These are phyloP conservation scores for Lordiphosa collinella DNA, from an alignment of 1,140 invertebrate species.

Conservation along the genomic window DNA sequence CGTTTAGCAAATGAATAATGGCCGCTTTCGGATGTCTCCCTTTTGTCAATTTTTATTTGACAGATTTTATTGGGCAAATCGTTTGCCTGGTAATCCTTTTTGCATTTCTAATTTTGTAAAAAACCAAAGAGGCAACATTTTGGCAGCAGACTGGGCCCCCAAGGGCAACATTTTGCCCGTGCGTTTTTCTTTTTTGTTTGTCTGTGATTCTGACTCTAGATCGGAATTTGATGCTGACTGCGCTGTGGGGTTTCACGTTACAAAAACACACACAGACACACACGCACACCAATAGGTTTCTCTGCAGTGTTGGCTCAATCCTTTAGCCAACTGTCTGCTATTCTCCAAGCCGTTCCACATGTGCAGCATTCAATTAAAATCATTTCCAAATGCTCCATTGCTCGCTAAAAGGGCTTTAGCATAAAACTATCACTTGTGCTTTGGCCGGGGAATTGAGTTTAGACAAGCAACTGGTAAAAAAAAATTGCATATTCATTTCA, in stretches of 20 bases:
- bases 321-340: background rate
- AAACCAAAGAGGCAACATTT: slow-evolving; percentile 34
- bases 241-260: slow-evolving; percentile 29
- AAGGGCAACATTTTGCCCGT: slow-evolving; percentile 29
- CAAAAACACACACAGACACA: slow-evolving; percentile 19
- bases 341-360: slow-evolving; percentile 2
- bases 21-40: background rate
- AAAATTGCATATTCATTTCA: no score
- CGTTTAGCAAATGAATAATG: slow-evolving; percentile 38
- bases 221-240: slow-evolving; percentile 29
- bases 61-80: slow-evolving; percentile 63
- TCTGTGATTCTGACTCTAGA: slow-evolving; percentile 29
- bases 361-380: slow-evolving; percentile 53
- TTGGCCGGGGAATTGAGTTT: background rate
- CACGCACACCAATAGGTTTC: slow-evolving; percentile 2
- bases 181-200: slow-evolving; percentile 7
- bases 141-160: slow-evolving; percentile 28
- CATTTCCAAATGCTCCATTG: slow-evolving; percentile 35
- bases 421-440: background rate
- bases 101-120: slow-evolving; percentile 51
- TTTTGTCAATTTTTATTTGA: slow-evolving; percentile 64
- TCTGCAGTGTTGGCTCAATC: slow-evolving; percentile 23
- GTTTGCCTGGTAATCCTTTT: slow-evolving; percentile 47
- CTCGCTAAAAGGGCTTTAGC: slow-evolving; percentile 8
- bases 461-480: no score